Base-by-base conservation (phyloP, 2,113 vertebrate species). In the Bambusicola thoracicus region DNA sequence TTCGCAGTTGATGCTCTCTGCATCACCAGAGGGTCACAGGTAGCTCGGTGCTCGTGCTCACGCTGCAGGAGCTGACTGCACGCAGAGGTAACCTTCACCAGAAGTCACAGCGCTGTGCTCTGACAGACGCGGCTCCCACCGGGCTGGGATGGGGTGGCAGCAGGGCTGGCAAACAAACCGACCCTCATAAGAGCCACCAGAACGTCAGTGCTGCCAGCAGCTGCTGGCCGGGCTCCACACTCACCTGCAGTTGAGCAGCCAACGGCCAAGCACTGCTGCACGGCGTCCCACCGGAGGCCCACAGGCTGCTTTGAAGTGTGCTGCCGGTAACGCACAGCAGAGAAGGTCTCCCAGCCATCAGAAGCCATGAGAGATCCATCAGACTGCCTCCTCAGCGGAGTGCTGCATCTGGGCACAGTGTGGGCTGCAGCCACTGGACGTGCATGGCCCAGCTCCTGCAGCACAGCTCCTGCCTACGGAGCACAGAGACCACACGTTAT, bases 21-120 rank as follows among this genome's bases (percentile, higher is more conserved):
- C 70, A 32, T 16, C 2, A 1, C 53, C 62, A 5, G 66, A 38
- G 65, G 81, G 4, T 34, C 89, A 16, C 78, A 76, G 89, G 73
- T 1, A 66, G n/a, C 66, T n/a, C 17, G 2, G 6, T 0, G 30
- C 36, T 79, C 14, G 41, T 53, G 55, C 80, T 53, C 46, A 6
- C 18, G 10, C 2, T 1, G 29, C 16, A 5, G 0, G 5, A 51
- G 62, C 18, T 0, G 1, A 2, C 10, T 0, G 0, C 2, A 4
- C 0, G 6, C n/a, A 21, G 63, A 7, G 32, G 16, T 3, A 24
- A 68, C 22, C 32, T 56, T 2, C 11, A 3, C 8, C 2, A 13
- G 4, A 12, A 1, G 2, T 2, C 3, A 0, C 73, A 1, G 34
- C n/a, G 59, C 78, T 22, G 77, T 0, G 14, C 32, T 22, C 59